Conservation (phyloP, 2,797 vertebrate genomes). For the Aldrovandia affinis region DNA sequence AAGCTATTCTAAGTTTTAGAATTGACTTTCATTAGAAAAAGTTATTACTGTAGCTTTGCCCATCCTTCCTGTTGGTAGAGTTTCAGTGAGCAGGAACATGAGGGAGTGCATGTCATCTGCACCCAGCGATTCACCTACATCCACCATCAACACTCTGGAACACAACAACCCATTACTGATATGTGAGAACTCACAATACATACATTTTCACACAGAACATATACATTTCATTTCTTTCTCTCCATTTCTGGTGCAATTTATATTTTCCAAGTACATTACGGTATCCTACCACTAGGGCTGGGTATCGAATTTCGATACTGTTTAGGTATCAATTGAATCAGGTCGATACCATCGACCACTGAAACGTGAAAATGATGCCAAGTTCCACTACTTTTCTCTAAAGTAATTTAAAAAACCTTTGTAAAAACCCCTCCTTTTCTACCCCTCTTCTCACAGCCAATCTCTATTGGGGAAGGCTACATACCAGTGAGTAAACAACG, state of each 20-base stretch:
- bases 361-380: too few relatives aligned
- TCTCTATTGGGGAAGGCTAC: too few relatives aligned
- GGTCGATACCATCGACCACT: too few relatives aligned
- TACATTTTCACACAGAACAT: neutral
- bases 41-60: slow-evolving; percentile 76
- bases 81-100: slow-evolving; percentile 77
- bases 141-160: slow-evolving; percentile 81
- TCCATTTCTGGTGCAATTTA: neutral
- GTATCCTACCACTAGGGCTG: neutral
- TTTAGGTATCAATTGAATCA: too few relatives aligned
- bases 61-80: slow-evolving; percentile 65
- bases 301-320: too few relatives aligned
- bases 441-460: too few relatives aligned
- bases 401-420: too few relatives aligned
- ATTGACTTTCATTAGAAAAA: neutral
- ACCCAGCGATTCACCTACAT: slow-evolving; percentile 81
- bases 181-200: neutral
- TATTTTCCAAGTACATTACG: neutral
- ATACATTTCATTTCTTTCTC: neutral
- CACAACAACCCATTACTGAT: neutral
- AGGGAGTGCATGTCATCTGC: slow-evolving; percentile 76
- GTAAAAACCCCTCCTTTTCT: too few relatives aligned
- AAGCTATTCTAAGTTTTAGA: neutral
- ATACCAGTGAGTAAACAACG: too few relatives aligned
- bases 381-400: too few relatives aligned